Conservation (phyloP, 1,140 invertebrate species). For the Papilio xuthus region DNA sequence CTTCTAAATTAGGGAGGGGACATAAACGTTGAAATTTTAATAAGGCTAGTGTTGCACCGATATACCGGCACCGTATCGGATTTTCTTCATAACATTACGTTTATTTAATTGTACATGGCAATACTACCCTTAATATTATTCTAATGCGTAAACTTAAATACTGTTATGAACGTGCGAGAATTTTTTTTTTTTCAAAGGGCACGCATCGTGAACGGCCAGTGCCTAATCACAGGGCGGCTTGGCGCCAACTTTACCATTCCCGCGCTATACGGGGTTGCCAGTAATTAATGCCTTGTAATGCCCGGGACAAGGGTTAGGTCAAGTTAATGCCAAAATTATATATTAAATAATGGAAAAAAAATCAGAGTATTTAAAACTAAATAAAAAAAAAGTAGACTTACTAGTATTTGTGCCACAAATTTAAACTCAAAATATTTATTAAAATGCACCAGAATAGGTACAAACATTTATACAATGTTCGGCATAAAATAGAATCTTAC, state of each 20-base stretch:
- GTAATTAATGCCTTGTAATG: slow-evolving; percentile 32
- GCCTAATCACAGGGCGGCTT: slow-evolving; percentile 56
- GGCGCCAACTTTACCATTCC: slow-evolving; percentile 35
- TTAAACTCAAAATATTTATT: not conserved
- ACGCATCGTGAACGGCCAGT: slow-evolving; percentile 38
- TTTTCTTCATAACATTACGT: too few species aligned
- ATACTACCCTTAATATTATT: not conserved
- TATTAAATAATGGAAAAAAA: not conserved
- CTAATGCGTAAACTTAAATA: slow-evolving; percentile 20
- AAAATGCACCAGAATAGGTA: not conserved
- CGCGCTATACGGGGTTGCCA: slow-evolving; percentile 33
- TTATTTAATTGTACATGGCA: not conserved
- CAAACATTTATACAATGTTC: not conserved
- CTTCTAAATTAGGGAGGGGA: too few species aligned
- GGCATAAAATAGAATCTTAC: not conserved
- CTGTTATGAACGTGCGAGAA: slow-evolving; percentile 18
- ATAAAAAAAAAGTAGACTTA: not conserved
- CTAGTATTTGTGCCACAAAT: not conserved
- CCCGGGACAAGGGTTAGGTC: slow-evolving; percentile 34
- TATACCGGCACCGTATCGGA: too few species aligned
- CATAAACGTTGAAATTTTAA: too few species aligned
- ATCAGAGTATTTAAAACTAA: not conserved
- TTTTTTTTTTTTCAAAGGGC: slow-evolving; percentile 23
- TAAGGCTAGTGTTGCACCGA: too few species aligned
- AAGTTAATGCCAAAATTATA: slow-evolving; percentile 19